A percentile compares a stretch with the other conserved stretches of the same genome.
Evolutionary conservation across 2,888 invertebrate species (phyloP).

Genomic region (Calameuta pallipes): DNA sequence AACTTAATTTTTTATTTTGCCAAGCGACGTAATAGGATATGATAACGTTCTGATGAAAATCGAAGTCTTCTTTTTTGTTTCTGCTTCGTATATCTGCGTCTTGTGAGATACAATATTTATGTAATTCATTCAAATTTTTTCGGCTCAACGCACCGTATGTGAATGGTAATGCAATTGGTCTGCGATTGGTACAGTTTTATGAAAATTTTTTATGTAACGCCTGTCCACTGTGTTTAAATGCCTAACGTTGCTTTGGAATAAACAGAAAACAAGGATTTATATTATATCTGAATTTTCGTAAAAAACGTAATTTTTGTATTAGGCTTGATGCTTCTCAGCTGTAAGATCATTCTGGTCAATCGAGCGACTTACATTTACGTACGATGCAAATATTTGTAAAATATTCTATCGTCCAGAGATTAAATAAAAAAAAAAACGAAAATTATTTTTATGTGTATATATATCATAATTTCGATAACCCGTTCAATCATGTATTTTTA

Average conservation of each 20-base stretch:
- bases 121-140: not conserved
- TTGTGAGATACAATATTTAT: not conserved
- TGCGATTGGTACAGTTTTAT: not conserved
- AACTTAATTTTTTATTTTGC: not conserved
- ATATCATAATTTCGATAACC: not conserved
- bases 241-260: not conserved
- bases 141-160: not conserved
- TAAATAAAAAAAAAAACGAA: not conserved
- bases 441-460: not conserved
- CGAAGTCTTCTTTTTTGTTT: not conserved
- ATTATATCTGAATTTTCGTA: not conserved
- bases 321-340: too few species aligned
- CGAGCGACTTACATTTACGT: not conserved
- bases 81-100: not conserved
- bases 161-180: not conserved
- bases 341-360: not conserved
- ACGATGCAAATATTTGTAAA: not conserved
- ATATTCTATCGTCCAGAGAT: not conserved
- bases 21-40: not conserved
- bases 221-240: not conserved
- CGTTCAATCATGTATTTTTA: not conserved
- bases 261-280: not conserved
- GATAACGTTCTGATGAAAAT: not conserved
- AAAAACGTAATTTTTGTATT: too few species aligned
- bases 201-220: not conserved